phyloP scores from a whole-genome alignment of 2,888 invertebrate species.

The Dryomyza anilis region DNA sequence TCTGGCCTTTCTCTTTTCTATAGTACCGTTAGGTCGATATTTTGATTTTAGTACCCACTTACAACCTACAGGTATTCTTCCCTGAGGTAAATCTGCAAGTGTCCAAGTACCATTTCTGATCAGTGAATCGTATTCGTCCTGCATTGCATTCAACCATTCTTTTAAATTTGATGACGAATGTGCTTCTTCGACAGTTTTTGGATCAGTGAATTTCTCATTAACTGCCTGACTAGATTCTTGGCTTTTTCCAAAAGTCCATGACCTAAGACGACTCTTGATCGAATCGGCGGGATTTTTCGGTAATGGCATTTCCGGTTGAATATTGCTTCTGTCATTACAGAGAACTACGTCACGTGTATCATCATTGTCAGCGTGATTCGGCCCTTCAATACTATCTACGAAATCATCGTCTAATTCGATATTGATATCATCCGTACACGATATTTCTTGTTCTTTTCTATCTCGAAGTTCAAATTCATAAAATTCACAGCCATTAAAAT shows the following conservation, averaged over 20 bases:
- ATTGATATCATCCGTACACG: background rate
- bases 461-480: background rate
- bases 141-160: slow-evolving; percentile 31
- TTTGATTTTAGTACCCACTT: background rate
- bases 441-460: background rate
- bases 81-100: background rate
- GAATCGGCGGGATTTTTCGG: background rate
- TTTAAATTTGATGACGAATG: background rate
- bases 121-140: slow-evolving; percentile 37
- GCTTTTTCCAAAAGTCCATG: slow-evolving; percentile 1
- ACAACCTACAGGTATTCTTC: background rate
- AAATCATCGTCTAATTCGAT: background rate
- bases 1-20: too few species aligned
- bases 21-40: slow-evolving; percentile 2
- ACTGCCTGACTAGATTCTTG: background rate
- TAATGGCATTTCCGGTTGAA: too few species aligned
- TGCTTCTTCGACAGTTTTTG: background rate
- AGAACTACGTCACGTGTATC: too few species aligned
- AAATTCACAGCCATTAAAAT: background rate
- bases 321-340: too few species aligned
- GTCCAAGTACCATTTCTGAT: slow-evolving; percentile 22
- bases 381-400: background rate
- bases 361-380: background rate
- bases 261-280: background rate
- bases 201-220: background rate